Base-by-base conservation (phyloP, 2,113 vertebrate genomes). In the Halichoeres trimaculatus region DNA sequence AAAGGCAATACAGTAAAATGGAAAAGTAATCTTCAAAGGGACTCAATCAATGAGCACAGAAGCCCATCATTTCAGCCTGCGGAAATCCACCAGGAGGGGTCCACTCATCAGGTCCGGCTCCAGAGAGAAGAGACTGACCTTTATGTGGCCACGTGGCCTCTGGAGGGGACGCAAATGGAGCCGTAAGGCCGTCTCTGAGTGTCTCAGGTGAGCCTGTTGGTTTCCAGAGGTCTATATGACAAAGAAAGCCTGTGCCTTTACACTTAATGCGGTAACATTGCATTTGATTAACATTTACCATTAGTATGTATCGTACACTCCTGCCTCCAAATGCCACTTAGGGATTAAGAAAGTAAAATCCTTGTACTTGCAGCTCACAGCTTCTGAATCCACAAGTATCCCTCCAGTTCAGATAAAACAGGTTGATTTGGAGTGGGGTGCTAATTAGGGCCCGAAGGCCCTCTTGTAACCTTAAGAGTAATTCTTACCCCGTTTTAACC, bases 11-110 rank as follows among this genome's bases (percentile, higher is more conserved):
- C 17, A 38, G 50, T 14, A 62, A 80, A 78, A 85, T 56, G 47
- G 58, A 81, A 88, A 78, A 63, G 54, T 62, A 8, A 26, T 75
- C 62, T 87, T 84, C 76, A 82, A 87, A 92, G 63, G 47, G 23
- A 80, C 70, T 61, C 36, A 38, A 77, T 78, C 73, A 86, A 75
- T 54, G 60, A 55, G 53, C 53, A 48, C 22, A 68, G 62, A 68
- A 64, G 50, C 63, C 57, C 48, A 45, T 67, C 50, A 36, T 64
- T 73, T 54, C 47, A 77, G 58, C 57, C 76, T 58, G 78, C 50
- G 19, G 66, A 73, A 83, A 78, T 81, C 69, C 61, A 74, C 38
- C 4, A 40, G 19, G 70, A 40, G 19, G 70, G 70, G 40, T 62
- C 26, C 62, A 64, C 70, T 85, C 63, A 58, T 79, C 12, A 41